Evolutionary conservation across 2,797 vertebrate species (phyloP), one percentile per base, ranked within the genome.

Genomic region (Crenuchus spilurus): DNA sequence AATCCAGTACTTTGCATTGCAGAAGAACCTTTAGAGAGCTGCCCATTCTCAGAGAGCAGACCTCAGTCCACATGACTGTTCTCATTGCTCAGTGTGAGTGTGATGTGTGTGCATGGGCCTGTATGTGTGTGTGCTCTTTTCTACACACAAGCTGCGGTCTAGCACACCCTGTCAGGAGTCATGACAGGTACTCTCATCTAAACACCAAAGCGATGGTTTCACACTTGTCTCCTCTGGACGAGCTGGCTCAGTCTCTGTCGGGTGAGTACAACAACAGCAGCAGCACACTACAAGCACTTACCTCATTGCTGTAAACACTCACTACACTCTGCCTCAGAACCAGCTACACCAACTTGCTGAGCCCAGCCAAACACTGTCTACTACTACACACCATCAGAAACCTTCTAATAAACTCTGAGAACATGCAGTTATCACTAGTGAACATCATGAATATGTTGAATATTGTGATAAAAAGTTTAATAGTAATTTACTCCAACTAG

Each of bases 81-180:
- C 35, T 30, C n/a, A 41, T 22, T 54, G 22, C 33, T n/a, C 4
- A 16, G 20, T 44, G 51, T 41, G 18, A 55, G 48, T 46, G 31
- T 61, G 54, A 41, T 60, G 54, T 70, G 54, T 60, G 37, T 57
- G 70, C 51, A 42, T 72, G 67, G 72, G 69, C 18, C 8, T 44
- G 41, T 70, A 22, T 72, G 73, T 67, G 46, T 73, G 71, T 66
- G 67, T 39, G 26, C n/a, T 4, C 35, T 13, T 69, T 26, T 41
- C 37, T 55, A 28, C 60, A 62, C 35, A 16, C 16, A 7, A 46
- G 39, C 16, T 16, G 14, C 6, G 10, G 62, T 22, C 42, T 13
- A 31, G 41, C 62, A 64, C 62, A 48, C 26, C 8, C 42, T 64
- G 62, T 48, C 62, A 64, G 41, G 26, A 64, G 61, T 46, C 61